Evolutionary conservation across 2,113 vertebrate species (phyloP).

Genomic region (Anhinga anhinga): DNA sequence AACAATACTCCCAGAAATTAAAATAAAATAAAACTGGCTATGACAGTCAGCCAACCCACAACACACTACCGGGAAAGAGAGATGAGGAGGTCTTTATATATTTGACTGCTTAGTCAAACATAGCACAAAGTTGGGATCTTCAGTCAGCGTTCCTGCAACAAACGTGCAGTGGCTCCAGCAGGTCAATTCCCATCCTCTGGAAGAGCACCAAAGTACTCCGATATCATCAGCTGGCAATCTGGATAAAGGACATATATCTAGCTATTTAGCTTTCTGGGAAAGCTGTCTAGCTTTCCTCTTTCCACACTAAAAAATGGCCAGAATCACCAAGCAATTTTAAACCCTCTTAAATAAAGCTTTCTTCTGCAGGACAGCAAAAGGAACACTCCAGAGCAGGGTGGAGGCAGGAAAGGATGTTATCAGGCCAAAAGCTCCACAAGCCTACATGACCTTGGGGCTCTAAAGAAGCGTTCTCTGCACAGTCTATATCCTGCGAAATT

Average conservation of each 20-base stretch:
- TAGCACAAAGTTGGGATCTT: fast-evolving
- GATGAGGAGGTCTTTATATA: neutral
- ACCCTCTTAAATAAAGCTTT: neutral
- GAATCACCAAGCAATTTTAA: neutral
- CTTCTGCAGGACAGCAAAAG: neutral
- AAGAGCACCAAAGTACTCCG: neutral
- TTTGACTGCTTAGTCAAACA: neutral
- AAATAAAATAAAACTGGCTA: neutral
- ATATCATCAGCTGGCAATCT: neutral
- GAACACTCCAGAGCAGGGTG: neutral
- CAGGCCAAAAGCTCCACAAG: neutral
- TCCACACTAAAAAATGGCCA: neutral
- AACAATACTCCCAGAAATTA: neutral
- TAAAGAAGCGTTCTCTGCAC: neutral
- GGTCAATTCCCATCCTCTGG: neutral
- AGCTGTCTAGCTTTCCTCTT: neutral
- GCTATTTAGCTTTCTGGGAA: neutral
- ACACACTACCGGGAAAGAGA: neutral
- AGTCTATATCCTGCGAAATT: neutral
- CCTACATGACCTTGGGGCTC: neutral
- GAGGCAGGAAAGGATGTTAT: neutral
- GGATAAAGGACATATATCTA: neutral
- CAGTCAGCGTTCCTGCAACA: neutral
- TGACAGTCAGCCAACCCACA: neutral
- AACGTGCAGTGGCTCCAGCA: neutral